Base-by-base conservation (phyloP, 1,140 invertebrate genomes). In the Akabosia matsudoensis region DNA sequence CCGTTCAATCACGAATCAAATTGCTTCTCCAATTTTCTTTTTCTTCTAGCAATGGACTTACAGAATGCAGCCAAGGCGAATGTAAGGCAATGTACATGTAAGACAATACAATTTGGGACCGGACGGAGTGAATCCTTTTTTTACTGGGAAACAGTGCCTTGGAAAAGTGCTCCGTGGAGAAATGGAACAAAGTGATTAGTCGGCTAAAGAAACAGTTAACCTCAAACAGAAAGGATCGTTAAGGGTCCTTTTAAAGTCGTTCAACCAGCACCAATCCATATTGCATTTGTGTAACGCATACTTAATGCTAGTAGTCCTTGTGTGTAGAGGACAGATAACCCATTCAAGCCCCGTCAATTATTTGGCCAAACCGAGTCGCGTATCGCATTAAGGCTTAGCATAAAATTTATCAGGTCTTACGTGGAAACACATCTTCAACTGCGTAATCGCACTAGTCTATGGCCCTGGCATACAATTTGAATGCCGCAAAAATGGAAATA, bases 1-100 rank as follows among this genome's bases (percentile, higher is more conserved):
- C 61, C 30, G 61, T 31, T 67, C 61, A 67, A 67, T 67, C 61
- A 67, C 61, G 61, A 67, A 67, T 67, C 61, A 67, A 67, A 67
- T 28, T 30, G 61, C 61, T 28, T 31, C 61, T 67, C 61, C 28
- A 24, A 10, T n/a, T 67, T 28, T 67, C 31, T 31, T 67, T n/a
- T 67, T 31, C 24, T 61, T 61, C 54, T n/a, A 61, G 54, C n/a
- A n/a, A n/a, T n/a, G n/a, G n/a, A n/a, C n/a, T n/a, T n/a, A n/a
- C n/a, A n/a, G n/a, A n/a, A n/a, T n/a, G n/a, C n/a, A n/a, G n/a
- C n/a, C n/a, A n/a, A n/a, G n/a, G n/a, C n/a, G n/a, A n/a, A 61
- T 14, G 54, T 16, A 22, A 10, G 24, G 54, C 7, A 24, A 3
- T 2, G 61, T 30, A 30, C 28, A 67, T 4, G 54, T 67, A 67